Percentiles rank a stretch among this genome's conserved stretches.
phyloP scores from a whole-genome alignment of 2,113 vertebrate species.

The Periophthalmodon schlosseri region DNA sequence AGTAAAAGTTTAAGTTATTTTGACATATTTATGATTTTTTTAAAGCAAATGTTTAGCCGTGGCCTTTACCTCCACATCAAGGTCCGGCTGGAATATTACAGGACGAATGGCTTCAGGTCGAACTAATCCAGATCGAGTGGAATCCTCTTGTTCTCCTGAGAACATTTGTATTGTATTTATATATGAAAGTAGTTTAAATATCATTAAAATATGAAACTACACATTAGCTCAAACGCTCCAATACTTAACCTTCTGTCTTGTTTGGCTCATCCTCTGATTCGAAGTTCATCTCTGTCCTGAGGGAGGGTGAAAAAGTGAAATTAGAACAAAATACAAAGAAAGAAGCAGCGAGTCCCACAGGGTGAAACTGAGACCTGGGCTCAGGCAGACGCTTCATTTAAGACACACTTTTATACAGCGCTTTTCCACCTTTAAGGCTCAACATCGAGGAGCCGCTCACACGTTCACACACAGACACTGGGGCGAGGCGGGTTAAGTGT shows the following conservation, averaged over 20 bases:
- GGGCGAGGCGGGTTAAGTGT: too few relatives aligned
- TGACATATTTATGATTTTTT: background rate
- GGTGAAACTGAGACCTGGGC: too few relatives aligned
- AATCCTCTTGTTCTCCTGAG: constrained; percentile 50
- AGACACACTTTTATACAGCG: too few relatives aligned
- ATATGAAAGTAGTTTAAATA: background rate
- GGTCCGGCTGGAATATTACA: constrained; percentile 55
- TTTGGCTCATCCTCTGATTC: constrained; percentile 46
- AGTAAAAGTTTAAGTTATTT: background rate
- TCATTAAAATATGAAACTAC: background rate
- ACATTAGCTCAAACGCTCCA: background rate
- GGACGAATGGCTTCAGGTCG: constrained; percentile 39
- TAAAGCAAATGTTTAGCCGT: background rate
- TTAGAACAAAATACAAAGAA: background rate
- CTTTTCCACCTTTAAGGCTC: too few relatives aligned
- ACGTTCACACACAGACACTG: too few relatives aligned
- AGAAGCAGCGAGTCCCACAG: background rate
- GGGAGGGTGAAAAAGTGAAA: constrained; percentile 33
- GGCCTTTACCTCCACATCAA: constrained; percentile 72
- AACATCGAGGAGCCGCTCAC: too few relatives aligned
- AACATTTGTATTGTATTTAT: background rate
- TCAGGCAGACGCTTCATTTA: too few relatives aligned
- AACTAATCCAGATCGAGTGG: background rate
- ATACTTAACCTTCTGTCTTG: constrained; percentile 60
- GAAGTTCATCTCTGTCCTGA: constrained; percentile 52